Conservation (phyloP, 2,113 vertebrate genomes). For the Lota lota region DNA sequence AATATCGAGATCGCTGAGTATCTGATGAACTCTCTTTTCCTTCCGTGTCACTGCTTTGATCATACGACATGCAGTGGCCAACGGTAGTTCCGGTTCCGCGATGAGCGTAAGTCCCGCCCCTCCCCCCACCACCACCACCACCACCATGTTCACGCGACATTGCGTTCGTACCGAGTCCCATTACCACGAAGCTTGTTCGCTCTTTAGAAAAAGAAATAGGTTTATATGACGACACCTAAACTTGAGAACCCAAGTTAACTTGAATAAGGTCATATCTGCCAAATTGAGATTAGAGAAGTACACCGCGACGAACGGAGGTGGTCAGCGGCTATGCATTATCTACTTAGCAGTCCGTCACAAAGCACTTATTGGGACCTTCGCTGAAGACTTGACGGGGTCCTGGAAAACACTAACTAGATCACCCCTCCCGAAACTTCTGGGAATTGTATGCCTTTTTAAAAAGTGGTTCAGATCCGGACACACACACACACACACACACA, state of each 20-base stretch:
- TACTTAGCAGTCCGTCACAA: constrained; percentile 61
- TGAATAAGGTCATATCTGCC: constrained; percentile 72
- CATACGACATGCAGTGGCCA: constrained; percentile 42
- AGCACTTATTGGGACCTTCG: constrained; percentile 64
- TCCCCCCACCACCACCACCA: constrained; percentile 18
- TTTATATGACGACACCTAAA: constrained; percentile 44
- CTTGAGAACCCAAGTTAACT: constrained; percentile 53
- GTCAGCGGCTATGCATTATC: constrained; percentile 69
- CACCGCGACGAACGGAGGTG: constrained; percentile 56
- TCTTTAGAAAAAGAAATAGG: constrained; percentile 50
- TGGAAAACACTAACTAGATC: constrained; percentile 43
- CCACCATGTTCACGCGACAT: neutral
- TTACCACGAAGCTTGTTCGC: constrained; percentile 36
- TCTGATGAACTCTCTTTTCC: constrained; percentile 46
- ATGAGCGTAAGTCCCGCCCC: constrained; percentile 40
- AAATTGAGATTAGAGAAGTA: constrained; percentile 73
- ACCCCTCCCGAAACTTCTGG: constrained; percentile 51
- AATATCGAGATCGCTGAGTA: constrained; percentile 68
- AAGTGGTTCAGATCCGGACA: constrained; percentile 69
- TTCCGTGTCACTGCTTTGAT: constrained; percentile 30
- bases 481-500: constrained; percentile 50
- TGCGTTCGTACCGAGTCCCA: neutral
- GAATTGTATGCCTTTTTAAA: constrained; percentile 56
- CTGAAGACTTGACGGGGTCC: constrained; percentile 58
- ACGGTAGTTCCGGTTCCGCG: constrained; percentile 25